Evolutionary conservation across 2,888 invertebrate species (phyloP).

Genomic region (Gastrophysa polygoni): DNA sequence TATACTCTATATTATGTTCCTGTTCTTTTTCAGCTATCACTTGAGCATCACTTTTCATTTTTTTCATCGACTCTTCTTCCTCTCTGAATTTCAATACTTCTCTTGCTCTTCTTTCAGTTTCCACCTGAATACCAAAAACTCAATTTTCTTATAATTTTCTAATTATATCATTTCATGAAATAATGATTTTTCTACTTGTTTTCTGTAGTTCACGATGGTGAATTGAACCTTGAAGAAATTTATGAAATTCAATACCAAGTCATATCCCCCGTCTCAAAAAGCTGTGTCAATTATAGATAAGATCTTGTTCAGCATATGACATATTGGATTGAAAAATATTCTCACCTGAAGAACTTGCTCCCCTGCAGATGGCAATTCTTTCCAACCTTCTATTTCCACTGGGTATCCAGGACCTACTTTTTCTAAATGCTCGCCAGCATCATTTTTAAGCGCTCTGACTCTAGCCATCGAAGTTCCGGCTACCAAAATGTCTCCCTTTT

Average conservation of each 20-base stretch:
- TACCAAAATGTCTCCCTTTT: slow-evolving; percentile 77
- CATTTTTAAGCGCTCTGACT: slow-evolving; percentile 80
- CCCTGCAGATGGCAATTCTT: slow-evolving; percentile 85
- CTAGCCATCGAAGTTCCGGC: slow-evolving; percentile 86
- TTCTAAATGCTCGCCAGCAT: slow-evolving; percentile 69
- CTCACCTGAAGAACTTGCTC: slow-evolving; percentile 71
- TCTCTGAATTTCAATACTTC: slow-evolving; percentile 58
- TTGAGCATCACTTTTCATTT: slow-evolving; percentile 66
- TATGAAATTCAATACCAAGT: too few relatives aligned
- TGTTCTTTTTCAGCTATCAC: slow-evolving; percentile 70
- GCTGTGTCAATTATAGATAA: too few relatives aligned
- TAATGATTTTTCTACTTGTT: too few relatives aligned
- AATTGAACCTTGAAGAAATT: too few relatives aligned
- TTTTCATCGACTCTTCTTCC: slow-evolving; percentile 65
- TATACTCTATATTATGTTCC: slow-evolving; percentile 70
- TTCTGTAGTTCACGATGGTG: too few relatives aligned
- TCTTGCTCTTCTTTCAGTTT: slow-evolving; percentile 51
- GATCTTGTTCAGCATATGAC: too few relatives aligned
- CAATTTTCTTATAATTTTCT: too few relatives aligned
- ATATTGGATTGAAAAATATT: too few relatives aligned
- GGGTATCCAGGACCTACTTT: slow-evolving; percentile 81
- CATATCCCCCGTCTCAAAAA: too few relatives aligned
- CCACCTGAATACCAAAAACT: slow-evolving; percentile 63
- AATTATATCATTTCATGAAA: too few relatives aligned
- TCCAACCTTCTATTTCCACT: slow-evolving; percentile 90